These are phyloP conservation scores for Blastobasis adustella DNA, from an alignment of 2,888 invertebrate genomes.

Conservation along the genomic window DNA sequence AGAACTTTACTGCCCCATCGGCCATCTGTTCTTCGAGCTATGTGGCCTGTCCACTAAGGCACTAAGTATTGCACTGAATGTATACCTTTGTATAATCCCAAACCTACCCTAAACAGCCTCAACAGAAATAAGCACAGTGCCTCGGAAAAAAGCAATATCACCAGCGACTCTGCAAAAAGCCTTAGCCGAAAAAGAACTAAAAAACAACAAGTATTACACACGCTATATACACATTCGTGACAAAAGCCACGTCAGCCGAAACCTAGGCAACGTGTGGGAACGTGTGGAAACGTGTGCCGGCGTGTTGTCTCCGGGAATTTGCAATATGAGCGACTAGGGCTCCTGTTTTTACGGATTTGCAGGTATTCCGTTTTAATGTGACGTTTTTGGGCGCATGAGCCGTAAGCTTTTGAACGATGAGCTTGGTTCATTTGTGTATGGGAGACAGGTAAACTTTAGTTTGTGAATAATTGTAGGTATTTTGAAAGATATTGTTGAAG, in stretches of 20 bases:
- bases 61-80: not conserved
- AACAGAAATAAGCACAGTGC: too few species aligned
- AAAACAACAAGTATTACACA: slow-evolving; percentile 32
- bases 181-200: not conserved
- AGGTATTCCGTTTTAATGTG: slow-evolving; percentile 15
- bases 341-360: slow-evolving; percentile 19
- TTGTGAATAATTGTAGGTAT: too few species aligned
- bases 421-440: not conserved
- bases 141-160: too few species aligned
- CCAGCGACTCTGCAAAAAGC: too few species aligned
- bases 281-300: slow-evolving; percentile 9
- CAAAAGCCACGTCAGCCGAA: slow-evolving; percentile 34
- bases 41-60: not conserved
- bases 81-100: not conserved
- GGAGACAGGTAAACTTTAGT: not conserved
- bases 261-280: slow-evolving; percentile 28
- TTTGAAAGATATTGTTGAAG: too few species aligned
- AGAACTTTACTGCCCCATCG: too few species aligned
- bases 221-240: slow-evolving; percentile 29
- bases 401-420: too few species aligned
- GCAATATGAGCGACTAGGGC: slow-evolving; percentile 3
- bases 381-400: slow-evolving; percentile 12
- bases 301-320: not conserved
- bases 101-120: slow-evolving; percentile 12
- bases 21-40: too few species aligned